Evolutionary conservation across 2,113 vertebrate species (phyloP).

Genomic region (Oxyruncus cristatus): DNA sequence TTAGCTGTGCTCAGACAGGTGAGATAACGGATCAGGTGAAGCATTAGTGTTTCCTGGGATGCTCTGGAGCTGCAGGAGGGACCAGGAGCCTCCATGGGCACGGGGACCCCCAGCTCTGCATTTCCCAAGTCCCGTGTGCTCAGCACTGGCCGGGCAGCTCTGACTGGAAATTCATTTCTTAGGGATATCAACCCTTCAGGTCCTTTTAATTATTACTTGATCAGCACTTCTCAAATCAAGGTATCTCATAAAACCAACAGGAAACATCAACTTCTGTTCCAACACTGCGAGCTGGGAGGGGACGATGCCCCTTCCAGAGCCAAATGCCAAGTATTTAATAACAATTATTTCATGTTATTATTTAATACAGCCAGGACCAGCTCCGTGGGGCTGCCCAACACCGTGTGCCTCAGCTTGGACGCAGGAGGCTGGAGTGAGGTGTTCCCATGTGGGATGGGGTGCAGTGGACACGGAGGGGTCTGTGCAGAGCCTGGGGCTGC

Average conservation of each 20-base stretch:
- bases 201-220: background rate
- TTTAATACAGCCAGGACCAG: background rate
- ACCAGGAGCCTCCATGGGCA: fast-evolving
- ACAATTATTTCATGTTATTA: fast-evolving
- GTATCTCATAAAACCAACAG: background rate
- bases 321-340: background rate
- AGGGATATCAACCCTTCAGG: background rate
- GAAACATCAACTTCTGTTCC: background rate
- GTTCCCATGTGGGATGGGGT: background rate
- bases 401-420: background rate
- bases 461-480: fast-evolving
- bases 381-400: background rate
- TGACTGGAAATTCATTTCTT: fast-evolving
- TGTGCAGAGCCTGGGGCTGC: background rate
- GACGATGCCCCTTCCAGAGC: fast-evolving
- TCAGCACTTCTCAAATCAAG: background rate
- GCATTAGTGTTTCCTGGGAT: background rate
- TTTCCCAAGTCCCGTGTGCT: background rate
- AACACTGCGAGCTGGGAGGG: background rate
- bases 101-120: background rate
- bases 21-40: background rate
- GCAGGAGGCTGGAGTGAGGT: background rate
- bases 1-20: background rate
- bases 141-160: fast-evolving
- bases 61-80: background rate